Conservation (phyloP, 2,888 invertebrate genomes). For the Drosophila paranaensis region DNA sequence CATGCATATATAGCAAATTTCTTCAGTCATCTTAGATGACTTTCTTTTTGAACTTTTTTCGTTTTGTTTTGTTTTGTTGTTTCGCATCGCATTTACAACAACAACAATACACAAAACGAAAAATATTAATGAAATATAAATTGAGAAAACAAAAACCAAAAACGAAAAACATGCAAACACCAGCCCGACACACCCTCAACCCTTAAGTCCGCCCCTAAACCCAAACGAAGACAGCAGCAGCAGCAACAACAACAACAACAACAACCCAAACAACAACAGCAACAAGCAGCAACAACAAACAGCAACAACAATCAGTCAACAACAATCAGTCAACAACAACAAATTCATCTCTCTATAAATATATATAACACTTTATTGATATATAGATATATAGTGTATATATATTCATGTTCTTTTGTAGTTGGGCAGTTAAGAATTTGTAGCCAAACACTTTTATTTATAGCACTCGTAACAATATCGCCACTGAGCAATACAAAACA, state of each 20-base stretch:
- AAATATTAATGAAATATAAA: neutral
- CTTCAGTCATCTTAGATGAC: conserved; percentile 14
- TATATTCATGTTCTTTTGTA: conserved; percentile 27
- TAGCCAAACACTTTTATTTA: conserved; percentile 52
- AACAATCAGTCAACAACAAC: conserved; percentile 29
- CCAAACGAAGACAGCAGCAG: conserved; percentile 34
- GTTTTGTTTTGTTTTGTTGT: conserved; percentile 35
- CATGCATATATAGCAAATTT: neutral
- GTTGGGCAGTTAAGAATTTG: conserved; percentile 35
- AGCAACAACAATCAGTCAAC: conserved; percentile 15
- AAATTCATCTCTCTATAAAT: conserved; percentile 34
- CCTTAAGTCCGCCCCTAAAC: neutral
- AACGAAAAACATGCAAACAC: conserved; percentile 8
- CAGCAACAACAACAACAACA: conserved; percentile 8
- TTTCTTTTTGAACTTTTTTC: conserved; percentile 1
- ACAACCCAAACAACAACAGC: conserved; percentile 23
- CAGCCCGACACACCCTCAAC: neutral
- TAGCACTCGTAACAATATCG: conserved; percentile 43
- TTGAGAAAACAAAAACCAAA: conserved; percentile 4
- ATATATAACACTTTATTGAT: conserved; percentile 1
- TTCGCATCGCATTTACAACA: conserved; percentile 31
- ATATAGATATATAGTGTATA: conserved; percentile 4
- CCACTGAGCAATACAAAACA: conserved; percentile 34
- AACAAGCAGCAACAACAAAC: conserved; percentile 9
- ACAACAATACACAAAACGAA: conserved; percentile 27